Conservation (phyloP, 2,888 invertebrate genomes). For the Microctonus hyperodae region DNA sequence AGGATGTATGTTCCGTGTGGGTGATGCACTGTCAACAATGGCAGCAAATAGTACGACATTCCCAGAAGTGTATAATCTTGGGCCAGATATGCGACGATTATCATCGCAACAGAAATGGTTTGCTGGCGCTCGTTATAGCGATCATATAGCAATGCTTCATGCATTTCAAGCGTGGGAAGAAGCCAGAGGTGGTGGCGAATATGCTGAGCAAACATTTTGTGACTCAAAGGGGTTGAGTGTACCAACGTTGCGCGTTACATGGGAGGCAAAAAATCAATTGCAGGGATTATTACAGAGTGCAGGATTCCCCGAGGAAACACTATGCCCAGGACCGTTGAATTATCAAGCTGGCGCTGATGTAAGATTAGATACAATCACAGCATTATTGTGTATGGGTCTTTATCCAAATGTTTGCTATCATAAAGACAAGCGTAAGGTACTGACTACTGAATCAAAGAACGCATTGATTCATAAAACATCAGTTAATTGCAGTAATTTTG, state of each 20-base stretch:
- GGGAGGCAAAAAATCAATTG: conserved; percentile 86
- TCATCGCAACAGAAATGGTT: conserved; percentile 85
- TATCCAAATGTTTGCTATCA: conserved; percentile 98
- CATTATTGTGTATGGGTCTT: conserved; percentile 87
- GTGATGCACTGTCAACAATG: conserved; percentile 91
- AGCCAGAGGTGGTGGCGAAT: conserved; percentile 73
- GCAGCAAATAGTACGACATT: conserved; percentile 96
- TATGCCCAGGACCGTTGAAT: conserved; percentile 78
- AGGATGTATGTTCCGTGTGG: conserved; percentile 89
- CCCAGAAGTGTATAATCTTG: conserved; percentile 90
- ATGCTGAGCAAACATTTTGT: conserved; percentile 85
- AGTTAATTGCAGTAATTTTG: conserved; percentile 88
- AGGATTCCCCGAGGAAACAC: conserved; percentile 91
- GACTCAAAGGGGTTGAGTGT: conserved; percentile 89
- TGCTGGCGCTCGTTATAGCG: conserved; percentile 87
- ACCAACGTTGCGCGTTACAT: conserved; percentile 89
- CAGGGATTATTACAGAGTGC: conserved; percentile 73
- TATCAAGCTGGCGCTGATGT: conserved; percentile 79
- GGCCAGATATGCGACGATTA: conserved; percentile 77
- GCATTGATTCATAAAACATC: conserved; percentile 97
- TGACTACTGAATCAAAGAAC: conserved; percentile 93
- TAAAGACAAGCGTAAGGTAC: conserved; percentile 93
- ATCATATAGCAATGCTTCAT: conserved; percentile 94
- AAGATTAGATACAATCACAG: conserved; percentile 81
- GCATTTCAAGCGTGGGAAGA: conserved; percentile 88